Evolutionary conservation across 1,140 invertebrate genomes (phyloP), one percentile per base, ranked within the genome.

Genomic region (Drosophila tani): DNA sequence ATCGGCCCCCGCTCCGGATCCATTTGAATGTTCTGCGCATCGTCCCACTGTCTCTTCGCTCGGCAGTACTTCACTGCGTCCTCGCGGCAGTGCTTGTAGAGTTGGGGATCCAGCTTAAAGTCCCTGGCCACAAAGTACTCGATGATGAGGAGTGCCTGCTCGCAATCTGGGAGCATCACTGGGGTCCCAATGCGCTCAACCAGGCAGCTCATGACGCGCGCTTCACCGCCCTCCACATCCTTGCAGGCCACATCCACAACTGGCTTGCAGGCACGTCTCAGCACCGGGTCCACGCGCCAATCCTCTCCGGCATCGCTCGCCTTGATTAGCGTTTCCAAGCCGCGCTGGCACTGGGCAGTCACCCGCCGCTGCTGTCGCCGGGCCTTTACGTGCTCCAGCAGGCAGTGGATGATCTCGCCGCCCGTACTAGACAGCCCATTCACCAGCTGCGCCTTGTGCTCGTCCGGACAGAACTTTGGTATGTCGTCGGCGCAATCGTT

Each of bases 91-190:
- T 96, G 95, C 86, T 92, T 93, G 90, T 98, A 99, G 15, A 99
- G 93, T 69, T 96, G 96, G 0, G 97, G 96, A 94, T 99, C 98
- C 47, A 99, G 93, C 91, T 97, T 97, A 86, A 98, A 99, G 94
- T 99, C 97, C 81, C 99, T 95, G 0, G 97, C 96, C 55, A 99
- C 95, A 93, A 99, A 99, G 93, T 99, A 99, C 88, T 99, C 98
- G 86, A 99, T 98, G 94, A 99, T 98, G 19, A 99, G 94, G 32
- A 99, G 93, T 24, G 97, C 96, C 57, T 96, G 95, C 94, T 99
- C 97, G 94, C 99, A 99, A 17, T 96, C 95, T 62, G 95, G 95
- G 2, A 95, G 96, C 98, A 99, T 99, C 55, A 95, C 93, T 45
- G 95, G 94, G 1, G 96, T 96, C 43, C 97, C 97, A 40, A 99